Evolutionary conservation across 2,888 invertebrate species (phyloP).

Genomic region (Harpalus rubripes): DNA sequence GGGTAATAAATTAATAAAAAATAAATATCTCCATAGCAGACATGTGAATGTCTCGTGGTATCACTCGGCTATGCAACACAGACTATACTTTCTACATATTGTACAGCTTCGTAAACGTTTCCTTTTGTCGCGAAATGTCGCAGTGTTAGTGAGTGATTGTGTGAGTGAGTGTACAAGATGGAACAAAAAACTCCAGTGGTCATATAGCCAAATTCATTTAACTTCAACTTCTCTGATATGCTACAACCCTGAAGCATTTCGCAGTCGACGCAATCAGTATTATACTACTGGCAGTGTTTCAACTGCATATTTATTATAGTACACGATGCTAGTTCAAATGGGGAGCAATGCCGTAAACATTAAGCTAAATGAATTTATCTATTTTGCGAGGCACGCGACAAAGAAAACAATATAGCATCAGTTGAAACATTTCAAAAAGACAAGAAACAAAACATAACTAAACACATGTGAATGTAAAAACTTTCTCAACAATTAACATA

Average conservation of each 20-base stretch:
- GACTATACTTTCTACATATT: slow-evolving; percentile 54
- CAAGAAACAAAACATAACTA: slow-evolving; percentile 55
- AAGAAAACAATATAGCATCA: slow-evolving; percentile 26
- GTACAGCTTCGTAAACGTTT: slow-evolving; percentile 34
- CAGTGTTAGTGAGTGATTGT: slow-evolving; percentile 40
- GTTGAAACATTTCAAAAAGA: slow-evolving; percentile 34
- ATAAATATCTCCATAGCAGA: slow-evolving; percentile 52
- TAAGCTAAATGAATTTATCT: neutral
- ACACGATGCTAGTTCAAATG: neutral
- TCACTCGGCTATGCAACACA: slow-evolving; percentile 57
- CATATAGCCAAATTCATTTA: neutral
- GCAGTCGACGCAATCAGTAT: neutral
- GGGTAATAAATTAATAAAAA: slow-evolving; percentile 57
- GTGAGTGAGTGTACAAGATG: slow-evolving; percentile 36
- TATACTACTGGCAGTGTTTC: neutral
- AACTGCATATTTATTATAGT: neutral
- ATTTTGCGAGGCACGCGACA: slow-evolving; percentile 23
- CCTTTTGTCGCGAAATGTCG: slow-evolving; percentile 20
- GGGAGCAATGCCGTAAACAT: neutral
- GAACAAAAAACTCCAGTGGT: slow-evolving; percentile 4
- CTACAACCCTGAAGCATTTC: neutral
- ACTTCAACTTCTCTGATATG: neutral
- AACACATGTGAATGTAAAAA: slow-evolving; percentile 43
- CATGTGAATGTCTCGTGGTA: slow-evolving; percentile 35
- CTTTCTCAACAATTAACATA: slow-evolving; percentile 49